phyloP scores from a whole-genome alignment of 2,797 vertebrate species.

The Bryconaethiops microstoma region DNA sequence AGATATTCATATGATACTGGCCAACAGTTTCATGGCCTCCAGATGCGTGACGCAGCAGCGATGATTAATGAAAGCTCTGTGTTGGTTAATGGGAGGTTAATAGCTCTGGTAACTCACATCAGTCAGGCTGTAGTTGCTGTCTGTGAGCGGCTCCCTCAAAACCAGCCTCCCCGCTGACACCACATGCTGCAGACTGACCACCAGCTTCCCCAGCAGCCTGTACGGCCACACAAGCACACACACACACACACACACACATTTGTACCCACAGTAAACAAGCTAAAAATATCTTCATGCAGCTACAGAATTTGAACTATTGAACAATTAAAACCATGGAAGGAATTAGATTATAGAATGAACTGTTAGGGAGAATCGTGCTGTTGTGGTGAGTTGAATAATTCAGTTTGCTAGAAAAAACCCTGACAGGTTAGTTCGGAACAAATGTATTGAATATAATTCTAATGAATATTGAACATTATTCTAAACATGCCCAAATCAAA shows the following conservation, averaged over 20 bases:
- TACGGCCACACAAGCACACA: conserved; percentile 28
- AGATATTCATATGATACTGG: background rate
- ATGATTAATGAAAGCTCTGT: background rate
- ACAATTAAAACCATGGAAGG: background rate
- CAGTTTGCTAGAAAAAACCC: too few species aligned
- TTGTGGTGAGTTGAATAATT: too few species aligned
- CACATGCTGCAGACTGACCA: conserved; percentile 89
- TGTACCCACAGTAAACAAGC: background rate
- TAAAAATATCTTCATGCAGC: background rate
- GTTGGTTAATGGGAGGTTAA: background rate
- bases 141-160: conserved; percentile 84
- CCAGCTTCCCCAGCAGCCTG: conserved; percentile 86
- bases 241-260: conserved; percentile 18
- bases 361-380: too few species aligned
- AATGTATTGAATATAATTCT: too few species aligned
- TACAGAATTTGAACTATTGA: background rate
- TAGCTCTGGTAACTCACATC: conserved; percentile 72
- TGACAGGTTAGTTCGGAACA: too few species aligned
- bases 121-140: conserved; percentile 82
- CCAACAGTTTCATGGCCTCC: background rate
- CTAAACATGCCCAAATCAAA: too few species aligned
- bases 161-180: conserved; percentile 79
- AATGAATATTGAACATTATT: too few species aligned
- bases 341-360: too few species aligned
- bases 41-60: background rate